Evolutionary conservation across 2,797 vertebrate species (phyloP).

Genomic region (Eidolon dupreanum): DNA sequence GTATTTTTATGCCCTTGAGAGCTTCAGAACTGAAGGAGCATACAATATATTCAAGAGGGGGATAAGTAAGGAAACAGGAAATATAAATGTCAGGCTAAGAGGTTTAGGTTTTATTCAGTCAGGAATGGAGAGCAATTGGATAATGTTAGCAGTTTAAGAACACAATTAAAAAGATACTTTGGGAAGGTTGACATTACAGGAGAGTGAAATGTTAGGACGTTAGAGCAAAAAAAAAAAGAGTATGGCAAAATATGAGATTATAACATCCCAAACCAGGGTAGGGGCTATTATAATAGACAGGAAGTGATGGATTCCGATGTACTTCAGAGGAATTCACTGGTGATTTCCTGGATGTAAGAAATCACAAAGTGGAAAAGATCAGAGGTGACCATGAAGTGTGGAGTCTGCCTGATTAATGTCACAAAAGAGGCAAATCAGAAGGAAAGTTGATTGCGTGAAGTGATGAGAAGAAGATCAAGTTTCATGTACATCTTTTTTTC

Average conservation of each 20-base stretch:
- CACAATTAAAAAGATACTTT: neutral
- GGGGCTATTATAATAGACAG: neutral
- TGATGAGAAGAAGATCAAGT: neutral
- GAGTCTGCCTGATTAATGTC: neutral
- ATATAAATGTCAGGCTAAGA: constrained; percentile 16
- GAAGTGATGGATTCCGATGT: neutral
- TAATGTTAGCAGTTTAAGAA: constrained; percentile 1
- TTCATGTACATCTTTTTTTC: neutral
- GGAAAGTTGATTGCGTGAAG: neutral
- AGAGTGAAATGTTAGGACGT: neutral
- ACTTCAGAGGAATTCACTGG: constrained; percentile 12
- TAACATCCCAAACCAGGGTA: neutral
- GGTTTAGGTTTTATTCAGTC: neutral
- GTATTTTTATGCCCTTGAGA: neutral
- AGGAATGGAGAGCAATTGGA: neutral
- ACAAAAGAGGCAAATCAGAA: neutral
- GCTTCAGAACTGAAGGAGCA: neutral
- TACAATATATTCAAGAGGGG: neutral
- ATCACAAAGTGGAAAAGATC: neutral
- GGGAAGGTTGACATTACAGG: neutral
- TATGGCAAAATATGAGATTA: neutral
- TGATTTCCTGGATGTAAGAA: neutral
- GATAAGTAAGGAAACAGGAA: neutral
- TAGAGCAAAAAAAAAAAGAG: neutral
- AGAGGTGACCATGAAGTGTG: neutral